Evolutionary conservation across 2,797 vertebrate species (phyloP).

Genomic region (Coendou prehensilis): DNA sequence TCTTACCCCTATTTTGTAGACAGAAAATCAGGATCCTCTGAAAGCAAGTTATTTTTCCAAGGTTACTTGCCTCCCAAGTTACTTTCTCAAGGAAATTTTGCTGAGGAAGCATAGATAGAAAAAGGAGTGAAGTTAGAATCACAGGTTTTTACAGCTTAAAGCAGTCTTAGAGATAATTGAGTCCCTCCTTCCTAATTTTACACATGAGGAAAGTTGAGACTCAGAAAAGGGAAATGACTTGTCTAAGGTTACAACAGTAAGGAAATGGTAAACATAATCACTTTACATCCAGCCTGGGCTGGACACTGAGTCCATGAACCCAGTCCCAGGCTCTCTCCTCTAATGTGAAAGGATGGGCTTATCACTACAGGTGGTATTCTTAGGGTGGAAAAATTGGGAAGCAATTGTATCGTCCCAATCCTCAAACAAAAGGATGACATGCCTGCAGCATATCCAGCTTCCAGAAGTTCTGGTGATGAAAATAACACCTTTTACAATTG

Average conservation of each 20-base stretch:
- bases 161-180: slow-evolving; percentile 26
- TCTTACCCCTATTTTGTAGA: slow-evolving; percentile 46
- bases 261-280: slow-evolving; percentile 2
- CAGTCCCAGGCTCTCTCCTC: background rate
- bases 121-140: slow-evolving; percentile 42
- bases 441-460: background rate
- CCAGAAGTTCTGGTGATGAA: slow-evolving; percentile 41
- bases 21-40: slow-evolving; percentile 48
- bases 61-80: background rate
- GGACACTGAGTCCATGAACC: background rate
- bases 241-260: slow-evolving; percentile 21
- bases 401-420: background rate
- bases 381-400: background rate
- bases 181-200: slow-evolving; percentile 55
- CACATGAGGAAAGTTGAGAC: background rate
- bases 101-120: slow-evolving; percentile 26
- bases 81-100: slow-evolving; percentile 54
- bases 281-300: background rate
- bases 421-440: slow-evolving; percentile 9
- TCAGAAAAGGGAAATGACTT: slow-evolving; percentile 29
- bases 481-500: background rate
- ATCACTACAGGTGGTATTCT: background rate
- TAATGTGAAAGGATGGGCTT: background rate
- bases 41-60: slow-evolving; percentile 45
- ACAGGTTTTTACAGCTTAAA: background rate